Conservation (phyloP, 2,888 invertebrate genomes). For the Helleia helle region DNA sequence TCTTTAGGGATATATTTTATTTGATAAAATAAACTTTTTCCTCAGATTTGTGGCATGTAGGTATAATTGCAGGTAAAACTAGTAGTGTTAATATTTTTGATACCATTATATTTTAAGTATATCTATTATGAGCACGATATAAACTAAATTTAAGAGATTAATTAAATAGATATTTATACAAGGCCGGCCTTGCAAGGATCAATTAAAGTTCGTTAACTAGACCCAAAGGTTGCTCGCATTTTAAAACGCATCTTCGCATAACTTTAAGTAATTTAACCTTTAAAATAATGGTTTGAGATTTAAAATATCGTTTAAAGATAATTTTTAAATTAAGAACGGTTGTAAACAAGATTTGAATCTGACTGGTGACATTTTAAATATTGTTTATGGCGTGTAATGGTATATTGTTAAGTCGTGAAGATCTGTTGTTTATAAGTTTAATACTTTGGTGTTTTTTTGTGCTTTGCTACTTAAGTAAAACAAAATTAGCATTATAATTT, state of each 20-base stretch:
- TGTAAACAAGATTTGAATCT: conserved; percentile 2
- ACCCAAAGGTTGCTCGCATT: not conserved
- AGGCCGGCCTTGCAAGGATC: too few relatives aligned
- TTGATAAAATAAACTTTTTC: too few relatives aligned
- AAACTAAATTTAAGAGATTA: not conserved
- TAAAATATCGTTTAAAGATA: conserved; percentile 5
- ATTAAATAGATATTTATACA: not conserved
- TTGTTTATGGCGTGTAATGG: not conserved
- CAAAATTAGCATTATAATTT: too few relatives aligned
- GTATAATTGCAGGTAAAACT: too few relatives aligned
- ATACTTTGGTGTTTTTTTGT: too few relatives aligned
- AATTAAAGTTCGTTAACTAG: not conserved
- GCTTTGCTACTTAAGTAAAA: too few relatives aligned
- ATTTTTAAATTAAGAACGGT: conserved; percentile 6
- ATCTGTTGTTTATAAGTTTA: too few relatives aligned
- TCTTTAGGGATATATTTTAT: too few relatives aligned
- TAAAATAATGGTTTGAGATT: conserved; percentile 1
- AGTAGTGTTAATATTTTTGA: too few relatives aligned
- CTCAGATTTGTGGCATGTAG: too few relatives aligned
- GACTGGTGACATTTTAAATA: conserved; percentile 1
- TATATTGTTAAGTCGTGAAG: too few relatives aligned
- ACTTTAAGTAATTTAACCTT: conserved; percentile 4
- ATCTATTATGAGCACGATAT: not conserved
- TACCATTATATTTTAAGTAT: not conserved
- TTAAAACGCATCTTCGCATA: not conserved